Evolutionary conservation across 2,113 vertebrate species (phyloP).

Genomic region (Oncorhynchus masou): DNA sequence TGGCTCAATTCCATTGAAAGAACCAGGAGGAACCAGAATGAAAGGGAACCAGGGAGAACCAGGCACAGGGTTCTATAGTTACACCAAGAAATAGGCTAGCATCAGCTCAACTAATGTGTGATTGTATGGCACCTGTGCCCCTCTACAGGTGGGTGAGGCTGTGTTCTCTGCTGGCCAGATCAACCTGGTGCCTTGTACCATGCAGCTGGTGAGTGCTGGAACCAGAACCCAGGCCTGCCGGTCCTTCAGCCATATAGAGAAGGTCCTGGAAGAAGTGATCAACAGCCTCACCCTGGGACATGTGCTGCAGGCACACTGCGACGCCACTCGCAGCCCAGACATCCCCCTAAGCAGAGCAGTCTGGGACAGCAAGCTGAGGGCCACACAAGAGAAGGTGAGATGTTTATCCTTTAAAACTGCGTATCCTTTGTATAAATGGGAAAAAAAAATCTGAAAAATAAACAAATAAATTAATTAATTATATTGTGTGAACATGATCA

Average conservation of each 20-base stretch:
- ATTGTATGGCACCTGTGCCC: background rate
- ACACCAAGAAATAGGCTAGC: no score
- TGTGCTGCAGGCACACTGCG: constrained; percentile 76
- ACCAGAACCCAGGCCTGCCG: constrained; percentile 57
- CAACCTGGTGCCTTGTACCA: constrained; percentile 77
- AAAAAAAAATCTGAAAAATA: no score
- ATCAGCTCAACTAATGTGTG: background rate
- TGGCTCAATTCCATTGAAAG: background rate
- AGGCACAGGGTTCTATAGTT: no score
- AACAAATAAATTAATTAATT: no score
- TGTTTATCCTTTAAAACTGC: background rate
- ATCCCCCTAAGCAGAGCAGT: constrained; percentile 59
- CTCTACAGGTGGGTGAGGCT: constrained; percentile 68
- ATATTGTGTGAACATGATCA: no score
- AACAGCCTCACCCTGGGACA: constrained; percentile 60
- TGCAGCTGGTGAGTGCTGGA: constrained; percentile 72
- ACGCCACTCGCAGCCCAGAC: constrained; percentile 66
- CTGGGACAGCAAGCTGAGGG: constrained; percentile 63
- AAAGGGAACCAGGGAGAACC: background rate
- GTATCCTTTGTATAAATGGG: no score
- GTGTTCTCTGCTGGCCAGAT: constrained; percentile 82
- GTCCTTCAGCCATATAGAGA: constrained; percentile 72
- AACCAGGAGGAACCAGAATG: background rate
- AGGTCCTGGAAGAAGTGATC: constrained; percentile 73
- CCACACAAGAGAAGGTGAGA: constrained; percentile 60